These are phyloP conservation scores for Melieria crassipennis DNA, from an alignment of 2,888 invertebrate species.

Conservation along the genomic window DNA sequence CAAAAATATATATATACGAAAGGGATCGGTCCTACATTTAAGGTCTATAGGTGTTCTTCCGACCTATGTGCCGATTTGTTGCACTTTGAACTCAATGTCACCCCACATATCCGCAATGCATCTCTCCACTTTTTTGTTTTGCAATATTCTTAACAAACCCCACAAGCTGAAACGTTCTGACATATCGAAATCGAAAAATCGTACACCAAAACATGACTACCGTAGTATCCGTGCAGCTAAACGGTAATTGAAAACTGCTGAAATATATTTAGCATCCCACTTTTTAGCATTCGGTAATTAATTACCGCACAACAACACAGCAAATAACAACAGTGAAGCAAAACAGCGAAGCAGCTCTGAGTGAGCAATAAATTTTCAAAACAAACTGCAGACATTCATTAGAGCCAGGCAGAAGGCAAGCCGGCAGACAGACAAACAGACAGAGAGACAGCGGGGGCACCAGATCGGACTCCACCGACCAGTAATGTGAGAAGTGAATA, in stretches of 20 bases:
- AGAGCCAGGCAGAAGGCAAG: background rate
- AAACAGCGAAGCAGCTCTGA: slow-evolving; percentile 8
- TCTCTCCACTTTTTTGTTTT: too few species aligned
- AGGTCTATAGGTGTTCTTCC: too few species aligned
- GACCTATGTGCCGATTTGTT: too few species aligned
- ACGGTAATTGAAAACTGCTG: slow-evolving; percentile 15
- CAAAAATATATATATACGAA: too few species aligned
- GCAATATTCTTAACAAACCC: too few species aligned
- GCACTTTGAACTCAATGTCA: too few species aligned
- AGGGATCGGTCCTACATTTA: too few species aligned
- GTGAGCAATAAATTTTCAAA: slow-evolving; percentile 30
- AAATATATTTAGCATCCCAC: slow-evolving; percentile 1
- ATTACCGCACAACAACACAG: background rate
- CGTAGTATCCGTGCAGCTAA: background rate
- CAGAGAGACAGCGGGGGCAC: background rate
- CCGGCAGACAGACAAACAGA: background rate
- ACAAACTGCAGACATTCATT: slow-evolving; percentile 28
- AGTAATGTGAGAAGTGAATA: background rate
- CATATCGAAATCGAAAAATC: too few species aligned
- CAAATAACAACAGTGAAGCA: too few species aligned
- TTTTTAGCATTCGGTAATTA: slow-evolving; percentile 13
- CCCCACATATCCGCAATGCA: too few species aligned
- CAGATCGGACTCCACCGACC: background rate
- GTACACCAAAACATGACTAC: background rate
- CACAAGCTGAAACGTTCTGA: background rate